Evolutionary conservation across 2,797 vertebrate genomes (phyloP).

Genomic region (Macropodus opercularis): DNA sequence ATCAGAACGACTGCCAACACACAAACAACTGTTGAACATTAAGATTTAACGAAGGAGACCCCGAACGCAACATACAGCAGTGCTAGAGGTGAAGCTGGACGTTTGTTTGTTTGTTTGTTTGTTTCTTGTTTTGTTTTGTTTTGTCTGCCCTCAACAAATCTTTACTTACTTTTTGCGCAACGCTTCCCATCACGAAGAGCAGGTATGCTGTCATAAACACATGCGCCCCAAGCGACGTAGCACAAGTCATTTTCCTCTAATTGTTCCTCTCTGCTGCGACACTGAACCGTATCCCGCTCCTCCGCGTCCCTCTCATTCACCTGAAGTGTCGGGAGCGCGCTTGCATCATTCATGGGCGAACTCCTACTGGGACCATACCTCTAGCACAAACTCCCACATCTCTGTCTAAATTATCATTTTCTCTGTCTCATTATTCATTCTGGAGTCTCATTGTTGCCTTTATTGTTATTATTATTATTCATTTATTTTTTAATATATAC

Average conservation of each 20-base stretch:
- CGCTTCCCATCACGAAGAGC: constrained; percentile 77
- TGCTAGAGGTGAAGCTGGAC: constrained; percentile 38
- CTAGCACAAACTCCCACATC: neutral
- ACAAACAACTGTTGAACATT: constrained; percentile 39
- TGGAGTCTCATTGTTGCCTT: neutral
- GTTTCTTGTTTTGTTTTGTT: too few species aligned
- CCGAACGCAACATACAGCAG: constrained; percentile 39
- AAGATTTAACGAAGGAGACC: constrained; percentile 26
- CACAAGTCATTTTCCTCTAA: constrained; percentile 71
- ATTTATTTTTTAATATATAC: too few species aligned
- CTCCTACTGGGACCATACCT: constrained; percentile 49
- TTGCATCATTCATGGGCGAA: constrained; percentile 74
- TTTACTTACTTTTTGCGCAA: constrained; percentile 82
- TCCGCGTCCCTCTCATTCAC: constrained; percentile 78
- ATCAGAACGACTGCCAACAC: neutral
- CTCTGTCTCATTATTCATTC: neutral
- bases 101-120: too few species aligned
- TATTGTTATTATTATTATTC: too few species aligned
- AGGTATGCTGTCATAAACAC: constrained; percentile 75
- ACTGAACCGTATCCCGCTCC: constrained; percentile 69
- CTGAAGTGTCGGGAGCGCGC: constrained; percentile 82
- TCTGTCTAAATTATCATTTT: neutral
- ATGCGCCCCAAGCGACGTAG: constrained; percentile 67
- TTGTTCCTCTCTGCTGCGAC: constrained; percentile 60
- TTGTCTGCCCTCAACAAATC: constrained; percentile 46